Evolutionary conservation across 2,888 invertebrate species (phyloP), one percentile per base, ranked within the genome.

Genomic region (Germaria angustata): DNA sequence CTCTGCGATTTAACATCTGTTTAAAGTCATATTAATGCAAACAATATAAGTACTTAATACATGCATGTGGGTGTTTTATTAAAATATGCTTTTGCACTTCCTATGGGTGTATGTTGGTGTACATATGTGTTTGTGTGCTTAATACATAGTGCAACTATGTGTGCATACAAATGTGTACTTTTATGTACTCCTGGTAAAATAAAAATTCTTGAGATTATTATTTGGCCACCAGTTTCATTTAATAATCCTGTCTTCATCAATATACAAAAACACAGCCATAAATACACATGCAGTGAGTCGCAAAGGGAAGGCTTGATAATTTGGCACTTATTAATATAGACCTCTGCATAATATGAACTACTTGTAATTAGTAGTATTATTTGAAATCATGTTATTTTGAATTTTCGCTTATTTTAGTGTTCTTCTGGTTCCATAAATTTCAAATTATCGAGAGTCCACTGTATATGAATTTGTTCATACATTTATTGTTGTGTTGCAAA

Each of bases 221-320:
- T 82, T 71, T 79, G 79, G 79, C 79, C 73, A 71, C 79, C 69
- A 71, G 65, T 75, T 75, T 82, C 65, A 82, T 82, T 82, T 82
- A 75, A 79, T 79, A 82, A 79, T 75, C 65, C 65, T 82, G 49
- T 15, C 9, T 34, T 24, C 39, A 28, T 49, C 63, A 22, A 72
- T 9, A 53, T 22, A 36, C 11, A 20, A 9, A 20, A 8, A 39
- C 28, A 49, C 11, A 49, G 13, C 20, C 5, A 9, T 8, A 53
- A 8, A 9, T 17, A 13, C 17, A 2, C 4, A n/a, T n/a, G n/a
- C n/a, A n/a, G n/a, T n/a, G n/a, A n/a, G n/a, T n/a, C n/a, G n/a
- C n/a, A n/a, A n/a, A n/a, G n/a, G n/a, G n/a, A n/a, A n/a, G n/a
- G n/a, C n/a, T n/a, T n/a, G n/a, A n/a, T n/a, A n/a, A n/a, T n/a